Base-by-base conservation (phyloP, 2,888 invertebrate species). In the Agrotis ipsilon region DNA sequence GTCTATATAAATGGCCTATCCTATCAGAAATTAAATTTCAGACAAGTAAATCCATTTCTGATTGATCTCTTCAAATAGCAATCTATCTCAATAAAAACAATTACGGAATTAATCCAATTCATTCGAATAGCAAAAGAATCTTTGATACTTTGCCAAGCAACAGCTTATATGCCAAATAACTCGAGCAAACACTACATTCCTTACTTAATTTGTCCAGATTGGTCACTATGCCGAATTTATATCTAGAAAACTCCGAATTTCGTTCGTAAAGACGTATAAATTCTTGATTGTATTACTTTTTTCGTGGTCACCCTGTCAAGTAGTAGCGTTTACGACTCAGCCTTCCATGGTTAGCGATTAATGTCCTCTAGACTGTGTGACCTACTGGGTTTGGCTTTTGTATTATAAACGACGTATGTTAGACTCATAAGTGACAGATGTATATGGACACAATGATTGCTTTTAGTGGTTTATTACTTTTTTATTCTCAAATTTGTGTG, bases 131-230 rank as follows among this genome's bases (percentile, higher is more conserved):
- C 27, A 48, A 77, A 77, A 57, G n/a, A 57, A 24, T 21, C 11
- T 16, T 51, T 61, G 72, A 55, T 52, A 7, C 13, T 48, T 6
- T 61, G 72, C 72, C 72, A 71, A 55, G 19, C 43, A 57, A 45
- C 55, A 46, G 66, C 19, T 66, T 39, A 72, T 61, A 71, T 48
- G 7, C n/a, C 13, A 48, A 67, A 64, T 55, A 70, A 70, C 18
- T 60, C 39, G 6, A 57, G 55, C 7, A 71, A 80, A 79, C 52
- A 64, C 67, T 51, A 58, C 19, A 70, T 78, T 27, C 11, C 18
- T 55, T 27, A 32, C 46, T 32, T 74, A 74, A 60, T 75, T 67
- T 57, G 19, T n/a, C 39, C 24, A 75, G 72, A 80, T 80, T 68
- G 75, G 61, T 57, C 58, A 65, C 64, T 66, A 63, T 32, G 32